These are phyloP conservation scores for Rhagoletis pomonella DNA, from an alignment of 1,140 invertebrate genomes.

Conservation along the genomic window DNA sequence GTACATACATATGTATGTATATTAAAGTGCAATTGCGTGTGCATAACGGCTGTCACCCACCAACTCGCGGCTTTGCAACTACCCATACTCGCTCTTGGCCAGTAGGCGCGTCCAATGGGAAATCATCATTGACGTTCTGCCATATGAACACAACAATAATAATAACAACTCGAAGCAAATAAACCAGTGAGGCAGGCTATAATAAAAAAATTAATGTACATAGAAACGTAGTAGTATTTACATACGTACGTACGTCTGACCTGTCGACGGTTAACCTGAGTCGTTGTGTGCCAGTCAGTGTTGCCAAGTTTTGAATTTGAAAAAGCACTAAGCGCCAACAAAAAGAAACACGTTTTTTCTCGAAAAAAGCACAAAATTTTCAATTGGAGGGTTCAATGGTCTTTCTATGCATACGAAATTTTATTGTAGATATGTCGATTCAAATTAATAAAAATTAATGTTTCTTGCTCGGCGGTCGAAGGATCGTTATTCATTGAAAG, in stretches of 20 bases:
- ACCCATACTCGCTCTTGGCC: neutral
- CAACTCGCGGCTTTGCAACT: neutral
- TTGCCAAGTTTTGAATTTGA: too few species aligned
- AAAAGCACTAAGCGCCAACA: too few species aligned
- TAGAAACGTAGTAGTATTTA: neutral
- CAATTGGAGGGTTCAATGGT: neutral
- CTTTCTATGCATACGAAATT: neutral
- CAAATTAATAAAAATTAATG: too few species aligned
- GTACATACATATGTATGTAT: neutral
- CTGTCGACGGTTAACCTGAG: neutral
- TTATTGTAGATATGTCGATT: too few species aligned
- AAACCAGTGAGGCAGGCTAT: neutral
- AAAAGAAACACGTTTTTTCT: too few species aligned
- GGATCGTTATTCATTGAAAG: too few species aligned
- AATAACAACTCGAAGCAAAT: slow-evolving; percentile 43
- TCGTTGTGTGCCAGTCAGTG: neutral
- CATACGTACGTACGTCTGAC: neutral
- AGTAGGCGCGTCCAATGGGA: slow-evolving; percentile 25
- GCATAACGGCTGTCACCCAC: slow-evolving; percentile 39
- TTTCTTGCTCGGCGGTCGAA: neutral
- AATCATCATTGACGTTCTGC: slow-evolving; percentile 35
- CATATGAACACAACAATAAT: neutral
- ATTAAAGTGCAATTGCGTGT: neutral
- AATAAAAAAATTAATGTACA: neutral
- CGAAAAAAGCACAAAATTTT: too few species aligned